Evolutionary conservation across 2,888 invertebrate species (phyloP).

Genomic region (Malachius bipustulatus): DNA sequence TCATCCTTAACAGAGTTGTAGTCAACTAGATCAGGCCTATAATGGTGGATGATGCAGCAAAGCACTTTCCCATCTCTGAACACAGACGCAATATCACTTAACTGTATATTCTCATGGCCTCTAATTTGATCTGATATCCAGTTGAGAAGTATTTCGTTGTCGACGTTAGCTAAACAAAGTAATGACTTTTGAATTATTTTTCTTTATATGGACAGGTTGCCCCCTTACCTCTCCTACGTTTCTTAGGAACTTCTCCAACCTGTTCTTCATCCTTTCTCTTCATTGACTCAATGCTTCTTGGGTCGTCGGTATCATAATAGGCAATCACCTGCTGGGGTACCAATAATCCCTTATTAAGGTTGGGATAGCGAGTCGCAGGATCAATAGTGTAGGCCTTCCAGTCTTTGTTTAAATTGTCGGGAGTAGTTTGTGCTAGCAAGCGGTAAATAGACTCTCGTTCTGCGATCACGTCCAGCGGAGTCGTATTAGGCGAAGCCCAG

Average conservation of each 20-base stretch:
- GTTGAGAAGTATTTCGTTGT: constrained; percentile 60
- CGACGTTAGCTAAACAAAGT: constrained; percentile 31
- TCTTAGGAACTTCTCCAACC: constrained; percentile 50
- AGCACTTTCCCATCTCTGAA: constrained; percentile 56
- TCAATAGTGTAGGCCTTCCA: constrained; percentile 77
- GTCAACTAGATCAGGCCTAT: constrained; percentile 83
- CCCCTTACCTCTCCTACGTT: constrained; percentile 50
- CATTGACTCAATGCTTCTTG: constrained; percentile 45
- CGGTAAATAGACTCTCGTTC: constrained; percentile 88
- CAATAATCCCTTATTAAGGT: constrained; percentile 64
- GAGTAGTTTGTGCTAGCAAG: constrained; percentile 82
- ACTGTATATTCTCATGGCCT: constrained; percentile 45
- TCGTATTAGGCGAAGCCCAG: constrained; percentile 58
- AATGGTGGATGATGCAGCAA: constrained; percentile 68
- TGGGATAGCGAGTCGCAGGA: constrained; percentile 77
- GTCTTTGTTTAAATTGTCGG: constrained; percentile 88
- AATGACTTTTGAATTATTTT: constrained; percentile 4
- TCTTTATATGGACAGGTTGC: constrained; percentile 1
- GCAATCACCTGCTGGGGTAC: constrained; percentile 63
- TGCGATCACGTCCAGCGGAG: constrained; percentile 77
- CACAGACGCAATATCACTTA: constrained; percentile 56
- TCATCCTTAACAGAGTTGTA: constrained; percentile 52
- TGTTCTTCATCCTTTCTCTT: constrained; percentile 26
- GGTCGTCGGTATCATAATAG: constrained; percentile 62
- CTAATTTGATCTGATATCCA: constrained; percentile 69